Base-by-base conservation (phyloP, 2,113 vertebrate species). In the Amblyopsis rosae region DNA sequence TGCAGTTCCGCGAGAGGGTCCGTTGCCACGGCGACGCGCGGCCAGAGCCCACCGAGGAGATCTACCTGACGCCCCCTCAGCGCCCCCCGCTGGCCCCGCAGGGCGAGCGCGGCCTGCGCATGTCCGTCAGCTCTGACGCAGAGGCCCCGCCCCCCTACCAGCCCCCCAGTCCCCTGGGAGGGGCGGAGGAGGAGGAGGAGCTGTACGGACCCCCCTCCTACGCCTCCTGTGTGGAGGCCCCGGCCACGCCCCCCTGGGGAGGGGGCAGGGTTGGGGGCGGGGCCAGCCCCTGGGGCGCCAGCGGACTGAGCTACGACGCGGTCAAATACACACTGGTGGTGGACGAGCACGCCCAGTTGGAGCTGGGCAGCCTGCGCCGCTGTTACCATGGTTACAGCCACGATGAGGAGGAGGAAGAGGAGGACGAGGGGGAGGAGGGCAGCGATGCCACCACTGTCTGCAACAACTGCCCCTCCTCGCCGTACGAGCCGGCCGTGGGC, bases 291-390 rank as follows among this genome's bases (percentile, higher is more conserved):
- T 96, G 96, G 0, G 97, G 98, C 85, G 96, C 96, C 78, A 99
- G 95, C 0, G 96, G 96, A 41, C 92, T 99, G 33, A 96, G 96
- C 1, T 99, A 99, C 9, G 97, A 99, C 90, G 96, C 98, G 0
- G 96, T 99, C 75, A 99, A 99, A 80, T 99, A 99, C 88, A 99
- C 96, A 0, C 86, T 99, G 72, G 98, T 99, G 89, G 96, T 99
- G 85, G 98, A 99, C 0, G 96, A 98, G 84, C 94, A 98, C 0
- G 93, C 95, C 9, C 95, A 98, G 93, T 91, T 99, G 41, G 97
- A 99, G 82, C 91, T 99, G 60, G 95, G 98, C 83, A 98, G 96
- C 85, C 93, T 99, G 70, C 92, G 94, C 65, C 95, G 97, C 3
- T 98, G 96, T 91, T 98, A 98, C 67, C 94, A 94, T 0, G 95